Conservation (phyloP, 1,140 invertebrate genomes). For the Drosophila pallidifrons region DNA sequence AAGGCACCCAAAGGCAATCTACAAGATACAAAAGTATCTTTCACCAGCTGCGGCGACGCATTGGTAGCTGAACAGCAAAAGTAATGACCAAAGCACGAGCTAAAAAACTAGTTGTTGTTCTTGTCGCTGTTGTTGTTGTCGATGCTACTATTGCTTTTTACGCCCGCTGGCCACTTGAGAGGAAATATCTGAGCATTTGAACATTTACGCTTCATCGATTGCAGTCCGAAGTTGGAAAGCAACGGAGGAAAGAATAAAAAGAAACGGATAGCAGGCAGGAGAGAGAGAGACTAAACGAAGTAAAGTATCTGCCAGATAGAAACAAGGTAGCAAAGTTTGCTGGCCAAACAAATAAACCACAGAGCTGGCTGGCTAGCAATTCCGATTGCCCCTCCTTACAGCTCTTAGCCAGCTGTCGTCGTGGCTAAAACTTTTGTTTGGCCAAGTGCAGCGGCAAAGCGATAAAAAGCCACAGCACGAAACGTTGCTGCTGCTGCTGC, state of each 20-base stretch:
- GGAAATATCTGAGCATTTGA: slow-evolving; percentile 74
- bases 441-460: slow-evolving; percentile 65
- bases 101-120: slow-evolving; percentile 17
- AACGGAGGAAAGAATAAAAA: neutral
- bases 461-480: slow-evolving; percentile 70
- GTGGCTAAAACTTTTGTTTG: slow-evolving; percentile 73
- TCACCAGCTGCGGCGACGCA: slow-evolving; percentile 61
- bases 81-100: slow-evolving; percentile 78
- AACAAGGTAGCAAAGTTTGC: slow-evolving; percentile 73
- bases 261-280: neutral
- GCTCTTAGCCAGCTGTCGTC: slow-evolving; percentile 1
- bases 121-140: neutral
- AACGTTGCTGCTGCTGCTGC: slow-evolving; percentile 8
- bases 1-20: slow-evolving; percentile 76
- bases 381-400: neutral
- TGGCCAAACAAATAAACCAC: slow-evolving; percentile 81
- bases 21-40: slow-evolving; percentile 77
- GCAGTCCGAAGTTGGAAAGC: slow-evolving; percentile 41
- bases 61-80: slow-evolving; percentile 41
- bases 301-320: slow-evolving; percentile 58
- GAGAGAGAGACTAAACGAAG: slow-evolving; percentile 2
- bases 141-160: slow-evolving; percentile 42
- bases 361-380: slow-evolving; percentile 26
- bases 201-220: slow-evolving; percentile 84
- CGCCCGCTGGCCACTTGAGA: slow-evolving; percentile 49